phyloP scores from a whole-genome alignment of 64 coral and sea anemone genomes.

The Stichodactyla mertensii region DNA sequence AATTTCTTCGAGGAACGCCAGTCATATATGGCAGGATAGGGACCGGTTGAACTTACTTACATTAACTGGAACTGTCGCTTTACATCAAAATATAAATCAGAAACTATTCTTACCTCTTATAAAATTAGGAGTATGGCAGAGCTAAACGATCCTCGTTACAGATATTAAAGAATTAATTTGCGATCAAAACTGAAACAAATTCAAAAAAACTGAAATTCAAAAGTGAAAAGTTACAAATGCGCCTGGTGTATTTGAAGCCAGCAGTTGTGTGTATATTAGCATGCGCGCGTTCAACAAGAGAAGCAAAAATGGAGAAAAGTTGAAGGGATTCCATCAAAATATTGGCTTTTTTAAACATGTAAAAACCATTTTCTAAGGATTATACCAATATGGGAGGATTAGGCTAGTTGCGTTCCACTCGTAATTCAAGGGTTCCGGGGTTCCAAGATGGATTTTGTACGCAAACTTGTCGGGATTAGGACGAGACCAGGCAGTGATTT shows the following conservation, averaged over 20 bases:
- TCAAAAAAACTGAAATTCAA: conserved; percentile 8
- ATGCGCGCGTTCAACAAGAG: not conserved
- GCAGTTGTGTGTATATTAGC: not conserved
- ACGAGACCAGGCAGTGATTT: conserved; percentile 51
- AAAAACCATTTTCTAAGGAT: not conserved
- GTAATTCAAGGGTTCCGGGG: not conserved
- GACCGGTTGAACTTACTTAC: too few species aligned
- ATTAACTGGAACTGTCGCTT: not conserved
- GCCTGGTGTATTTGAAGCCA: not conserved
- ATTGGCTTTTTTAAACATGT: conserved; percentile 15
- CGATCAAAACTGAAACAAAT: not conserved
- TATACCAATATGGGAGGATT: conserved; percentile 9
- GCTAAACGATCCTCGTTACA: not conserved
- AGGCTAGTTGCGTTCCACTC: not conserved
- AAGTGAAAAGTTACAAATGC: not conserved
- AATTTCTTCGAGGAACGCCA: too few species aligned
- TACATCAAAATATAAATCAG: not conserved
- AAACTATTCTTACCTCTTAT: not conserved
- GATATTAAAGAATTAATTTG: not conserved
- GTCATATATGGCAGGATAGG: too few species aligned
- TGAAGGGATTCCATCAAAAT: conserved; percentile 22
- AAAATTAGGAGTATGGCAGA: not conserved
- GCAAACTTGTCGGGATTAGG: conserved; percentile 56
- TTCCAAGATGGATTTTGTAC: conserved; percentile 74
- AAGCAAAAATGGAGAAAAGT: conserved; percentile 30